These are phyloP conservation scores for Apotomis turbidana DNA, from an alignment of 2,888 invertebrate species.

Conservation along the genomic window DNA sequence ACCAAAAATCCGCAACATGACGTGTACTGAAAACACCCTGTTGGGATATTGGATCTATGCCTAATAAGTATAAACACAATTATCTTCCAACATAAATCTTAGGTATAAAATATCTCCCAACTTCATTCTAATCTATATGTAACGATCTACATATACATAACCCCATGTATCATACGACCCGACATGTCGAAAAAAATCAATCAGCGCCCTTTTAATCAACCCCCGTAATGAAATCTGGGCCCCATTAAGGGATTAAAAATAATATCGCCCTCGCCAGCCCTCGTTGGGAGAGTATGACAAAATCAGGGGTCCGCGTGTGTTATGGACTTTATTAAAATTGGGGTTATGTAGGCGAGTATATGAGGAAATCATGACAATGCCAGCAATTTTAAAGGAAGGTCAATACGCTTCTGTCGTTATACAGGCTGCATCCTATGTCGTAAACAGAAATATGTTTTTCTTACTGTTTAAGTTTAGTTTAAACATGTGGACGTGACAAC, in stretches of 20 bases:
- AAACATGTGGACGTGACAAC: no score
- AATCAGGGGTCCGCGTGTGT: constrained; percentile 20
- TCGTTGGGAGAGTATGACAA: constrained; percentile 61
- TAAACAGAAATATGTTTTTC: no score
- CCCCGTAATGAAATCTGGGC: constrained; percentile 81
- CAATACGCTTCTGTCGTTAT: no score
- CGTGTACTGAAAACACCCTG: no score
- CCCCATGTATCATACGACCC: constrained; percentile 2
- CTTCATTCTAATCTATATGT: background rate
- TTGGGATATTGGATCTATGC: no score
- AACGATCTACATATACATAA: background rate
- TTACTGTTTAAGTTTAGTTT: no score
- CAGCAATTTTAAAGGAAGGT: no score
- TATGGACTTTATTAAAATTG: background rate
- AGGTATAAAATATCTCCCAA: no score
- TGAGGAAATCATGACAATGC: background rate
- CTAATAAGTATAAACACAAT: no score
- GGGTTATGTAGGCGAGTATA: background rate
- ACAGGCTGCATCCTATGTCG: no score
- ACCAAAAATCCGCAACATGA: no score
- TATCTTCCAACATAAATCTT: no score
- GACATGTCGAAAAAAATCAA: constrained; percentile 52
- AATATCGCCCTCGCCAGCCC: constrained; percentile 70
- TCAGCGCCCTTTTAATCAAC: constrained; percentile 77
- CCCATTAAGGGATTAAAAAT: constrained; percentile 84